Evolutionary conservation across 2,888 invertebrate genomes (phyloP), one percentile per base, ranked within the genome.

Genomic region (Auanema freiburgensis): DNA sequence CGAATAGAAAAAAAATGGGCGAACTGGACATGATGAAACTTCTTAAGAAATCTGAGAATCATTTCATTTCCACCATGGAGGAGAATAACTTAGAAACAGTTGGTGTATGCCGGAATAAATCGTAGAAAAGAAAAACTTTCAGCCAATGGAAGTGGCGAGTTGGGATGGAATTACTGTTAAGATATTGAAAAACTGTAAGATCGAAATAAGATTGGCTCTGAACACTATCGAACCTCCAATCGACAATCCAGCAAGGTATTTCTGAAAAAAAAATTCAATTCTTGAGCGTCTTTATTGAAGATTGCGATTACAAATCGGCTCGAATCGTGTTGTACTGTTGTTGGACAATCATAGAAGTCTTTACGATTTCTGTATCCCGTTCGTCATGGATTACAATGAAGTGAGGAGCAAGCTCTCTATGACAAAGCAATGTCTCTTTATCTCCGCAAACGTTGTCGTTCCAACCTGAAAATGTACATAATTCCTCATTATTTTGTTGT

Each of bases 1-100:
- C 66, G 23, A 80, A 80, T 49, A 66, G 76, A n/a, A 70, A 58
- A 21, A 53, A 61, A 12, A 69, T 77, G 54, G 80, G 78, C 8
- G 71, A 74, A 12, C 46, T 80, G n/a, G 66, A 66, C 43, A 23
- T 63, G 8, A 70, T 76, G 49, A 54, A 59, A 51, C 62, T 80
- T 6, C 43, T 60, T 12, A 76, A 76, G 50, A 60, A 57, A 18
- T 76, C 79, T 0, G 58, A 64, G n/a, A 24, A 50, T n/a, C 56
- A 54, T 24, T 65, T 61, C 21, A 33, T 66, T n/a, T 50, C 25
- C 23, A 18, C 44, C 12, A n/a, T 66, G 4, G 52, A 66, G 6
- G 46, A 46, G 46, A 46, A 46, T 8, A 46, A 18, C 46, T 8
- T 18, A 0, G 46, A 46, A 46, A 11, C 5, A 18, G 18, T 46